Evolutionary conservation across 2,797 vertebrate genomes (phyloP).

Genomic region (Paratrypauchen microcephalus): DNA sequence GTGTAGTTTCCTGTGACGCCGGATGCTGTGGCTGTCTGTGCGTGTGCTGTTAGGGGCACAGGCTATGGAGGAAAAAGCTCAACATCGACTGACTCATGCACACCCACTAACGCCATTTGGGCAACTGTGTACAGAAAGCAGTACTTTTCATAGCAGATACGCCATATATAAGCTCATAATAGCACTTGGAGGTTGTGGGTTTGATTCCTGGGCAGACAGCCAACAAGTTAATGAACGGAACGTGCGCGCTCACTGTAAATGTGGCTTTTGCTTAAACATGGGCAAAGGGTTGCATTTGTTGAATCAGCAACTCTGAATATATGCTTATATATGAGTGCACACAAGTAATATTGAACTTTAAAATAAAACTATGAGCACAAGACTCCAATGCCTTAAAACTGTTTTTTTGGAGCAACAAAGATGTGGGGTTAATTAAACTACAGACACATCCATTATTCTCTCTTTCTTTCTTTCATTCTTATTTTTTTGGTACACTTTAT

Average conservation of each 20-base stretch:
- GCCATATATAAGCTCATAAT: background rate
- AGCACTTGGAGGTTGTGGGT: background rate
- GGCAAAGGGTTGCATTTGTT: background rate
- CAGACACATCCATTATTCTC: too few relatives aligned
- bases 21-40: background rate
- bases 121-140: background rate
- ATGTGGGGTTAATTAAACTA: too few relatives aligned
- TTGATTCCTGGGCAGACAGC: background rate
- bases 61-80: background rate
- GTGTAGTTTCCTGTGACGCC: constrained; percentile 3
- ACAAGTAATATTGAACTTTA: background rate
- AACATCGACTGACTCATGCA: background rate
- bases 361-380: too few relatives aligned
- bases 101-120: constrained; percentile 2
- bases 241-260: background rate
- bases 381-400: too few relatives aligned
- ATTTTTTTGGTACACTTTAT: too few relatives aligned
- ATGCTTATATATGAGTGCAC: background rate
- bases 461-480: too few relatives aligned
- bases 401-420: too few relatives aligned
- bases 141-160: background rate
- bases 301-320: background rate
- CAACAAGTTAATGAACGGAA: background rate
- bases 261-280: background rate
- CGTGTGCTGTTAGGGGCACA: background rate